Conservation (phyloP, 2,888 invertebrate species). For the Bugulina stolonifera region DNA sequence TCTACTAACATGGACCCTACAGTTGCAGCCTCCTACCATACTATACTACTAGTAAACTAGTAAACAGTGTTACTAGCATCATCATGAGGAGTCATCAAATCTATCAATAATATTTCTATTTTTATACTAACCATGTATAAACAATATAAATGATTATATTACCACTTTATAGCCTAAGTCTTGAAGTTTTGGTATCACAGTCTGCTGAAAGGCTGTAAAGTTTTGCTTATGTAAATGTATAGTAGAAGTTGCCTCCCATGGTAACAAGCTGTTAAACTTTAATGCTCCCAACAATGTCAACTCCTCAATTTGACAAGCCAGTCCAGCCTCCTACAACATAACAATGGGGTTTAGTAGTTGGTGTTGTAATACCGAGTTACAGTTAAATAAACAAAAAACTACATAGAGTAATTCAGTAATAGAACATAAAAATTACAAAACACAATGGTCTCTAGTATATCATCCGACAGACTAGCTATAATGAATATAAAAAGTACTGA, state of each 20-base stretch:
- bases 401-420: too few relatives aligned
- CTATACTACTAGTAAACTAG: too few relatives aligned
- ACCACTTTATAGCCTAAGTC: conserved; percentile 1
- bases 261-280: not conserved
- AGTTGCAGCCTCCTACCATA: too few relatives aligned
- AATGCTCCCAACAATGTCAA: not conserved
- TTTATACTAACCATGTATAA: not conserved
- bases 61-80: too few relatives aligned
- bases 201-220: not conserved
- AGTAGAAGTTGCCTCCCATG: not conserved
- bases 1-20: too few relatives aligned
- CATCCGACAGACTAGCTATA: too few relatives aligned
- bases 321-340: not conserved
- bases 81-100: not conserved
- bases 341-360: not conserved
- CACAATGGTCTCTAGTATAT: too few relatives aligned
- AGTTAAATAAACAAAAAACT: too few relatives aligned
- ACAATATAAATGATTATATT: not conserved
- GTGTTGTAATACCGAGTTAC: too few relatives aligned
- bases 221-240: not conserved
- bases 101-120: not conserved
- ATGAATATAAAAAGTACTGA: too few relatives aligned
- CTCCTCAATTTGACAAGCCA: not conserved
- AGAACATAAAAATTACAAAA: too few relatives aligned
- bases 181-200: not conserved